phyloP scores from a whole-genome alignment of 2,797 vertebrate genomes.

The Jordanella pulchra region DNA sequence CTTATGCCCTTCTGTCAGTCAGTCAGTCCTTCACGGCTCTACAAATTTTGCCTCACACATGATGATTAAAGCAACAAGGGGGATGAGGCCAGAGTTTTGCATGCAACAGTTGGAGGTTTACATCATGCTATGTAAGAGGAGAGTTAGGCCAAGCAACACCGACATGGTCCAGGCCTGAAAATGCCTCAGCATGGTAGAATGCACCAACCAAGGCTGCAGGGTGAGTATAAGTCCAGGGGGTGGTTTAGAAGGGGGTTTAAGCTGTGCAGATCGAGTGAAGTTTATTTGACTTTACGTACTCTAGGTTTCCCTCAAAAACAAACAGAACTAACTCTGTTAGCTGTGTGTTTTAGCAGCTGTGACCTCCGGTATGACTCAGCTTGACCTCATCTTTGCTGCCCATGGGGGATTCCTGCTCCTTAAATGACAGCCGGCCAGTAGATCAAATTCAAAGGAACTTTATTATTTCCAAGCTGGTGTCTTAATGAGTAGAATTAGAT shows the following conservation, averaged over 20 bases:
- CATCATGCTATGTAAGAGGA: constrained; percentile 59
- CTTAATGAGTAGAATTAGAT: constrained; percentile 8
- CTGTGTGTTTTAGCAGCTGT: constrained; percentile 75
- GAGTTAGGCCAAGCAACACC: constrained; percentile 59
- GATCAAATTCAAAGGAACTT: constrained; percentile 7
- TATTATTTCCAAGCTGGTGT: constrained; percentile 6
- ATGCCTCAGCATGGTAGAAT: constrained; percentile 63
- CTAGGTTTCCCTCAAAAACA: constrained; percentile 71
- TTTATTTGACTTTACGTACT: constrained; percentile 69
- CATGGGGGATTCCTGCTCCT: constrained; percentile 51
- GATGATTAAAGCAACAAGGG: constrained; percentile 52
- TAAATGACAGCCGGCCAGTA: constrained; percentile 34
- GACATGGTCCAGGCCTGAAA: constrained; percentile 61
- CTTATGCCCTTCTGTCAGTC: constrained; percentile 19
- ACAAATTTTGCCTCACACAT: constrained; percentile 50
- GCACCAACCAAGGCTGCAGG: constrained; percentile 62
- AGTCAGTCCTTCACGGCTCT: constrained; percentile 40
- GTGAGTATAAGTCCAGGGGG: constrained; percentile 48
- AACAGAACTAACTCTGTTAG: constrained; percentile 72
- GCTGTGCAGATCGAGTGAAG: constrained; percentile 37
- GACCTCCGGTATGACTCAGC: constrained; percentile 61
- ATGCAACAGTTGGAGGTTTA: background rate
- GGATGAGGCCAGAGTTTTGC: background rate
- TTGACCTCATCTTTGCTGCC: constrained; percentile 42
- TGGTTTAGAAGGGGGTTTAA: background rate